These are phyloP conservation scores for Cosmopolites sordidus DNA, from an alignment of 2,888 invertebrate genomes.

Conservation along the genomic window DNA sequence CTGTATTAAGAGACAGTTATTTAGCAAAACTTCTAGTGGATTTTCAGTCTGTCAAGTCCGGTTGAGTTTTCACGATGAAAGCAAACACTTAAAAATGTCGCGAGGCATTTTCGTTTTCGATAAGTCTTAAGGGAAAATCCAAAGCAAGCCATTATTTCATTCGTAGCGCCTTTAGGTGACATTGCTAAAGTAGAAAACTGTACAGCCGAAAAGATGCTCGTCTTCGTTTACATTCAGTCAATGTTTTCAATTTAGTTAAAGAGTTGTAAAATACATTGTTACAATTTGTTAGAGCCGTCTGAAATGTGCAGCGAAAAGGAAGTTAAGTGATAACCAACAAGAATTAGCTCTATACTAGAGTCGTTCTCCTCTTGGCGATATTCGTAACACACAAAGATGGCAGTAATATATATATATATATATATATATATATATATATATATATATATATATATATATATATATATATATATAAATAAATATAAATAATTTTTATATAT, in stretches of 20 bases:
- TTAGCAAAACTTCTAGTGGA: too few relatives aligned
- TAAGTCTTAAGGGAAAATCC: not conserved
- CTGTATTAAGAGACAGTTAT: too few relatives aligned
- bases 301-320: not conserved
- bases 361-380: too few relatives aligned
- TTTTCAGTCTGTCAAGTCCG: not conserved
- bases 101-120: conserved; percentile 1
- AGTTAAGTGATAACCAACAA: not conserved
- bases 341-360: not conserved
- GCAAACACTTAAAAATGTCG: conserved; percentile 2
- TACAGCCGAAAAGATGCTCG: conserved; percentile 3
- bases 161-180: not conserved
- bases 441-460: too few relatives aligned
- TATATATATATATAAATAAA: too few relatives aligned
- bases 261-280: conserved; percentile 17
- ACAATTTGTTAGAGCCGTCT: conserved; percentile 11
- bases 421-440: too few relatives aligned
- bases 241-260: conserved; percentile 15
- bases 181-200: conserved; percentile 1
- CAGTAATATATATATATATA: too few relatives aligned
- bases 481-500: too few relatives aligned
- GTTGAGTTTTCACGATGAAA: not conserved
- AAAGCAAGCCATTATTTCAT: conserved; percentile 1
- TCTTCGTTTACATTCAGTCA: conserved; percentile 10
- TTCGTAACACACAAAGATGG: too few relatives aligned